Evolutionary conservation across 2,888 invertebrate genomes (phyloP), one percentile per base, ranked within the genome.

Genomic region (Strigamia transsilvanica): DNA sequence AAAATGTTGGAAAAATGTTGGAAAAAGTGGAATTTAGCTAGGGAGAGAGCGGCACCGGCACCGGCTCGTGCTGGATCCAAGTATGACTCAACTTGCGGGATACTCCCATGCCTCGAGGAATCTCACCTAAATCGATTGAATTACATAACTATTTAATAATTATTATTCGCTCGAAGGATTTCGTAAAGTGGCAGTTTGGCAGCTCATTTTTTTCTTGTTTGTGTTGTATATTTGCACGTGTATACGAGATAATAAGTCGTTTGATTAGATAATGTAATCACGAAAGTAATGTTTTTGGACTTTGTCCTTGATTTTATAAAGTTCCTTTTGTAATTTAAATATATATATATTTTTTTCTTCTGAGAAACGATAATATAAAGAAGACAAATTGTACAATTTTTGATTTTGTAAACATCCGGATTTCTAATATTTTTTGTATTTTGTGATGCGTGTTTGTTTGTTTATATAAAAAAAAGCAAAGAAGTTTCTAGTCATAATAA

Each of bases 261-360:
- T 61, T 61, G 61, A 61, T 61, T 61, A 61, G 61, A 61, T 61
- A n/a, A 61, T 61, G 61, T 18, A 61, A 18, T 18, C 2, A 21
- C 3, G 21, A 61, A 21, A 21, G 10, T 61, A 9, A 18, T 15
- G 7, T 13, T n/a, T 61, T 61, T 61, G 6, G 9, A 61, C 12
- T 18, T 23, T 61, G 15, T 61, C n/a, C n/a, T 61, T 61, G 18
- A 21, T 18, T 15, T 15, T 18, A 5, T 56, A 18, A 13, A 18
- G 21, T 61, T 18, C 9, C 21, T 15, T 61, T 9, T 61, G 42
- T 42, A 42, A 34, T 34, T 34, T 3, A 34, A 34, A 34, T 34
- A 34, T 34, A n/a, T n/a, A n/a, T n/a, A n/a, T n/a, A n/a, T n/a
- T n/a, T n/a, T n/a, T 34, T 34, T 34, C 7, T 34, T 5, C 34